Conservation (phyloP, 2,113 vertebrate species). For the Copsychus sechellarum region DNA sequence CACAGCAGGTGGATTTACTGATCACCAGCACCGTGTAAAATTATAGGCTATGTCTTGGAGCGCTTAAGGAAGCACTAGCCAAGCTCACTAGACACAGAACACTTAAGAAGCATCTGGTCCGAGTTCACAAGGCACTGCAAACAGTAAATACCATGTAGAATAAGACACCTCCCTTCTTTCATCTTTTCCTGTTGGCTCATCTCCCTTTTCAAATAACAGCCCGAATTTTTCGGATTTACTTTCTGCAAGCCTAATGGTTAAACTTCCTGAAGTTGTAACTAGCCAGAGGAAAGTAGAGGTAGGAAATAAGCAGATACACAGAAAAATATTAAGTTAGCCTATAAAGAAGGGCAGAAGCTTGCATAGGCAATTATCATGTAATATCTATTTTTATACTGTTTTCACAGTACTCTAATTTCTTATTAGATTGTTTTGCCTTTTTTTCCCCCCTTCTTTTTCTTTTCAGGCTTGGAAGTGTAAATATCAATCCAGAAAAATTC, state of each 20-base stretch:
- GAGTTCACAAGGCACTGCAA: background rate
- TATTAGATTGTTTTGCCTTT: background rate
- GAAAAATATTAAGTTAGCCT: background rate
- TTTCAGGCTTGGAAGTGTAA: background rate
- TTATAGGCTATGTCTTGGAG: background rate
- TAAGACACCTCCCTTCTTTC: background rate
- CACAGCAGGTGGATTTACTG: background rate
- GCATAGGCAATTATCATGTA: background rate
- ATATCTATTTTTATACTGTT: background rate
- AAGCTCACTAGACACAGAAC: background rate
- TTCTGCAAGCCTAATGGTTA: background rate
- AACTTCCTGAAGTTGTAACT: background rate
- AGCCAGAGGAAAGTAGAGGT: background rate
- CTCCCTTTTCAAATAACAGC: background rate
- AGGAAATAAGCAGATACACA: background rate
- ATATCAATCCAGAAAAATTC: background rate
- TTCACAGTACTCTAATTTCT: background rate
- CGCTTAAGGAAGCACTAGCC: background rate
- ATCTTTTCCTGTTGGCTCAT: background rate
- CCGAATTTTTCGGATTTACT: background rate
- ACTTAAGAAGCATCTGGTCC: background rate
- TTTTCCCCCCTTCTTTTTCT: no score
- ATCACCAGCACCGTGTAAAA: background rate
- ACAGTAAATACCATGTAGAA: background rate
- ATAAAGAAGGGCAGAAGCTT: background rate